These are phyloP conservation scores for Diplazon laetatorius DNA, from an alignment of 2,888 invertebrate species.

Conservation along the genomic window DNA sequence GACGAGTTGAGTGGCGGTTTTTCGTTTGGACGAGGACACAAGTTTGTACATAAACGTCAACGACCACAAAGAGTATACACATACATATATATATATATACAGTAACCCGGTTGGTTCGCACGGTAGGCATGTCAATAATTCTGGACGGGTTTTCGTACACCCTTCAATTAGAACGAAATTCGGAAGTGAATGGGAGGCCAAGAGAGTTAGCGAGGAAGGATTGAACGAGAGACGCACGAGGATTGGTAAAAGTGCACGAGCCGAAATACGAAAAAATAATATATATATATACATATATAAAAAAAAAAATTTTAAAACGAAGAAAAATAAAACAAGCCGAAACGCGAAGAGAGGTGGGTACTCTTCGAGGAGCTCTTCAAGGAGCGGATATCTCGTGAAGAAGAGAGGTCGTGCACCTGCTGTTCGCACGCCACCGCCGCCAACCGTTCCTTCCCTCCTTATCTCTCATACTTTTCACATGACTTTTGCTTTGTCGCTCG, in stretches of 20 bases:
- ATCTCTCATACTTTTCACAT: conserved; percentile 42
- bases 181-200: conserved; percentile 70
- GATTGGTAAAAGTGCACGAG: conserved; percentile 41
- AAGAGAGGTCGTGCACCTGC: conserved; percentile 80
- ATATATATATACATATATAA: conserved; percentile 33
- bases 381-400: conserved; percentile 69
- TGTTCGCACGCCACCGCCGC: conserved; percentile 76
- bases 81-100: too few relatives aligned
- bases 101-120: conserved; percentile 53
- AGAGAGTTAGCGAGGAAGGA: conserved; percentile 40
- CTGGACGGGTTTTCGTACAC: conserved; percentile 64
- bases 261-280: neutral
- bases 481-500: conserved; percentile 57
- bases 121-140: conserved; percentile 68
- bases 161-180: conserved; percentile 74
- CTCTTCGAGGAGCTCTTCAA: conserved; percentile 63
- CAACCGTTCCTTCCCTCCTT: conserved; percentile 28
- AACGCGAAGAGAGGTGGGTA: conserved; percentile 48
- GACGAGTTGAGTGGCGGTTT: conserved; percentile 49
- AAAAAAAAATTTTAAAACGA: conserved; percentile 37
- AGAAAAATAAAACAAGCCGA: conserved; percentile 46
- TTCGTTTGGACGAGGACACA: conserved; percentile 6
- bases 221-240: conserved; percentile 32
- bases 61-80: conserved; percentile 29
- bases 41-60: conserved; percentile 21